Conservation (phyloP, 1,140 invertebrate genomes). For the Forficula auricularia region DNA sequence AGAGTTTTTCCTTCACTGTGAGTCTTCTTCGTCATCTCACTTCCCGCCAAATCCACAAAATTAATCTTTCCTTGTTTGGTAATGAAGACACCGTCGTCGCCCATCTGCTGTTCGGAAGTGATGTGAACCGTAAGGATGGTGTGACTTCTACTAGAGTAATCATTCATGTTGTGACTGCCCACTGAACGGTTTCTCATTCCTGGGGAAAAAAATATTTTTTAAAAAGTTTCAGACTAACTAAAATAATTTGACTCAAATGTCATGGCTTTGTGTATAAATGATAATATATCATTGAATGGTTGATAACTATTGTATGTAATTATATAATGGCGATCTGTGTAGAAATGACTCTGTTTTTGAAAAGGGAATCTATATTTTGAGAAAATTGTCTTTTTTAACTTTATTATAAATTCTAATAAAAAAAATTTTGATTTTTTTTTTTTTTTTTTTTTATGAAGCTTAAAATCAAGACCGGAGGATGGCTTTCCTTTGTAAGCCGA, state of each 20-base stretch:
- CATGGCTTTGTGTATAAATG: background rate
- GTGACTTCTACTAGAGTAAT: slow-evolving; percentile 86
- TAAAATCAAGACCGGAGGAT: no score
- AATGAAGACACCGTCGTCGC: slow-evolving; percentile 62
- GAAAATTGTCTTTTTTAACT: no score
- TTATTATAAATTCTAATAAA: no score
- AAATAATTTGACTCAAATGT: slow-evolving; percentile 17
- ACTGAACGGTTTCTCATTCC: slow-evolving; percentile 70
- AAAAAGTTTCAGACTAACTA: slow-evolving; percentile 19
- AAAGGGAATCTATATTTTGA: no score
- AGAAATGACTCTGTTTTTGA: background rate
- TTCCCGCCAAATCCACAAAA: slow-evolving; percentile 86
- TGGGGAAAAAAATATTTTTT: slow-evolving; percentile 21
- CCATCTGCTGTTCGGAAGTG: slow-evolving; percentile 54
- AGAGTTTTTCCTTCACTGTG: slow-evolving; percentile 77
- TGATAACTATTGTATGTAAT: background rate
- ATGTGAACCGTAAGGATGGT: slow-evolving; percentile 79
- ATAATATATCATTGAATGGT: background rate
- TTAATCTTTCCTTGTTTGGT: slow-evolving; percentile 81
- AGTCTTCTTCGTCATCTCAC: slow-evolving; percentile 86
- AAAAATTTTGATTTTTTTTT: no score
- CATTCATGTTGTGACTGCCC: slow-evolving; percentile 88
- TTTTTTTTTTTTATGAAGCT: no score
- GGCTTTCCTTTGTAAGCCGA: no score
- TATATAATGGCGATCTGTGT: background rate